phyloP scores from a whole-genome alignment of 1,140 invertebrate genomes.

The Heliconius hewitsoni region DNA sequence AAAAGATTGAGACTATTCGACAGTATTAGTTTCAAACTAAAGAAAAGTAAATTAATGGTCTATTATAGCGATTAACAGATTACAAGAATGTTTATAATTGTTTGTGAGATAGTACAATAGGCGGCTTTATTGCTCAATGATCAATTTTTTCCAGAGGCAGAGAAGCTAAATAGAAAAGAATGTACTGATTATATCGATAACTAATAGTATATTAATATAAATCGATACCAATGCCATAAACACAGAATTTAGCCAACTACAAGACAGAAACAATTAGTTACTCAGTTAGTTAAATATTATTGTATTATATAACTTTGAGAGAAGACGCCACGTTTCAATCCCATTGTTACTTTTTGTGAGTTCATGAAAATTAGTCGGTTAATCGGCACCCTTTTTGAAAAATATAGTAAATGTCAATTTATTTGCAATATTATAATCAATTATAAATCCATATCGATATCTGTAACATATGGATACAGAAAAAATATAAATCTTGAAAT shows the following conservation, averaged over 20 bases:
- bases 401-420: constrained; percentile 19
- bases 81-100: too few relatives aligned
- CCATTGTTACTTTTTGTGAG: constrained; percentile 28
- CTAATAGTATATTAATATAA: neutral
- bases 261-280: constrained; percentile 36
- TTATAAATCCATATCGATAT: neutral
- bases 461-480: neutral
- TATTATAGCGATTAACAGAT: too few relatives aligned
- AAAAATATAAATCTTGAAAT: neutral
- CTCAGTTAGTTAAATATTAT: constrained; percentile 34
- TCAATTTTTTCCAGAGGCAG: too few relatives aligned
- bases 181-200: too few relatives aligned
- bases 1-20: neutral
- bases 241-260: constrained; percentile 20
- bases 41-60: too few relatives aligned
- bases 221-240: constrained; percentile 6
- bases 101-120: too few relatives aligned
- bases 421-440: constrained; percentile 25
- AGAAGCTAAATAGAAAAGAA: too few relatives aligned
- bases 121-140: too few relatives aligned
- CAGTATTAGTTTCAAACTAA: neutral
- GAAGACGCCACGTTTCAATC: constrained; percentile 26
- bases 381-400: constrained; percentile 26
- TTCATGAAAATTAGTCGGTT: constrained; percentile 38
- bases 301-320: constrained; percentile 9